A percentile compares a stretch with the other conserved stretches of the same genome.
Evolutionary conservation across 2,113 vertebrate genomes (phyloP).

Genomic region (Opisthocomus hoazin): DNA sequence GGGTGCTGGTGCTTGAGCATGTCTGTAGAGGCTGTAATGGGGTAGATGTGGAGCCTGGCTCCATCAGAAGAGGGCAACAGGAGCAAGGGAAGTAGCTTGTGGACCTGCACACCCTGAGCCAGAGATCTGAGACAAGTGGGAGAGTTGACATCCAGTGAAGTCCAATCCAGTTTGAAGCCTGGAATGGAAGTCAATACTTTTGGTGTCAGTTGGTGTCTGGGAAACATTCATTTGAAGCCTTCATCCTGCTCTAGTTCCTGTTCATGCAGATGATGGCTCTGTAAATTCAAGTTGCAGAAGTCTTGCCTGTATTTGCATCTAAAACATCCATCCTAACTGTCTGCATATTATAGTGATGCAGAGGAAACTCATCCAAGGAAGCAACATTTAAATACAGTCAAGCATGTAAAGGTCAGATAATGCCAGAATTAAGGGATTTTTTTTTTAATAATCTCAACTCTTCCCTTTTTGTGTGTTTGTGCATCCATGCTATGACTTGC

Average conservation of each 20-base stretch:
- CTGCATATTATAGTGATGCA: not conserved
- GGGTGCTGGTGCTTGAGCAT: not conserved
- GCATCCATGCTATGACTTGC: not conserved
- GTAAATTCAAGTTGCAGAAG: not conserved
- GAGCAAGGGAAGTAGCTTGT: not conserved
- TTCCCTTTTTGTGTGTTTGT: not conserved
- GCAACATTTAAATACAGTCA: not conserved
- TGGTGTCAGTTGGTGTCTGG: not conserved
- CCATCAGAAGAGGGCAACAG: fast-evolving
- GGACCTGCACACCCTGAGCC: not conserved
- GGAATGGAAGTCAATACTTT: not conserved
- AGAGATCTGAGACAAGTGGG: not conserved
- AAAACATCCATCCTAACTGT: conserved; percentile 6
- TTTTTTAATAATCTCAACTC: not conserved
- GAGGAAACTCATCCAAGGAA: conserved; percentile 1
- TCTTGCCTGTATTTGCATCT: conserved; percentile 26
- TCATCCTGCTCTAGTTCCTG: not conserved
- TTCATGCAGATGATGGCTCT: not conserved
- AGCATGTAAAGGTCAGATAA: conserved; percentile 20
- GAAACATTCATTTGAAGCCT: not conserved
- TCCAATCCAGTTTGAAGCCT: not conserved
- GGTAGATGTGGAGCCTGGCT: not conserved
- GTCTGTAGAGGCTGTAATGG: not conserved
- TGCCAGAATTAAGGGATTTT: not conserved
- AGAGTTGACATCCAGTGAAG: not conserved